Evolutionary conservation across 2,888 invertebrate genomes (phyloP).

Genomic region (Phyto melanocephala): DNA sequence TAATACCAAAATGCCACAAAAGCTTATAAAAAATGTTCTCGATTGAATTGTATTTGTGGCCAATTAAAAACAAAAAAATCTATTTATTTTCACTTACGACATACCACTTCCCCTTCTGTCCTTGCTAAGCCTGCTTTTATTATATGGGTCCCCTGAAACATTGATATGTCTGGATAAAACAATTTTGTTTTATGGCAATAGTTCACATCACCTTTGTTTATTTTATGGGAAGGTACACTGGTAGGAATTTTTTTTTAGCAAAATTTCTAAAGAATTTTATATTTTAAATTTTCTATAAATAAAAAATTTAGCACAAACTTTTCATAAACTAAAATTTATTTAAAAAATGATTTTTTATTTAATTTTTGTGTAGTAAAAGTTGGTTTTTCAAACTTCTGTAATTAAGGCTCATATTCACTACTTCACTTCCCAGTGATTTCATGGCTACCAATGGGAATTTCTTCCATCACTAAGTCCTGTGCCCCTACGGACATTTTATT

Average conservation of each 20-base stretch:
- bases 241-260: neutral
- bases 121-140: neutral
- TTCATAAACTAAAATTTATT: no score
- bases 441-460: no score
- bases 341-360: no score
- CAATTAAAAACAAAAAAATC: constrained; percentile 50
- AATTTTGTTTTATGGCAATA: constrained; percentile 27
- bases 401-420: no score
- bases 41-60: constrained; percentile 45
- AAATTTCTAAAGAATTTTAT: no score
- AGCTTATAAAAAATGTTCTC: constrained; percentile 32
- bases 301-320: no score
- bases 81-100: constrained; percentile 31
- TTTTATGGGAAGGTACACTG: neutral
- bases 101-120: constrained; percentile 17
- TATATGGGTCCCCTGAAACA: neutral
- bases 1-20: constrained; percentile 29
- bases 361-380: no score
- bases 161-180: constrained; percentile 19
- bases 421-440: no score
- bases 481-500: no score
- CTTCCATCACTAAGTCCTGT: no score
- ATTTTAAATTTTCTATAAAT: no score
- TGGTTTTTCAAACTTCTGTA: no score
- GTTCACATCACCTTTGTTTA: neutral